Conservation (phyloP, 2,113 vertebrate species). For the Syrrhaptes paradoxus region DNA sequence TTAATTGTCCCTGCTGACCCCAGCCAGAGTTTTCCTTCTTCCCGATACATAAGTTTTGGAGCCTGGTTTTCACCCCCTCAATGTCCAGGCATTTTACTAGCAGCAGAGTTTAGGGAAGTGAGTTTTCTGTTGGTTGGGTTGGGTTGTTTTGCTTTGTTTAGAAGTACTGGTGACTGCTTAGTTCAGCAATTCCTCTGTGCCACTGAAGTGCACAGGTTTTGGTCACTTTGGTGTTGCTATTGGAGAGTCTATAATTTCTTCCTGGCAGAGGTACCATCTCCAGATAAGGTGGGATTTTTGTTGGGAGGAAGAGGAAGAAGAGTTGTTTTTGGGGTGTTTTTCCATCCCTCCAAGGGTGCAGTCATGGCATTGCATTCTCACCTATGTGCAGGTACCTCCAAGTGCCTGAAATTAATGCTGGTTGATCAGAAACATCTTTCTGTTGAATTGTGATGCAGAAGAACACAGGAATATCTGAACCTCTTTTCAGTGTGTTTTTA, state of each 20-base stretch:
- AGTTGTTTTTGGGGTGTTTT: neutral
- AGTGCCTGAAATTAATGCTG: neutral
- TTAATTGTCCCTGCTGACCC: neutral
- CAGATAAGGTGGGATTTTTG: neutral
- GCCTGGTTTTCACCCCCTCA: neutral
- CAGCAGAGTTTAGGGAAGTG: neutral
- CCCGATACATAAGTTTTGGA: neutral
- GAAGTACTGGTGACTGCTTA: accelerated
- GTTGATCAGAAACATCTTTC: neutral
- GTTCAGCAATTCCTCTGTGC: neutral
- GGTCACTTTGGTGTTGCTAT: neutral
- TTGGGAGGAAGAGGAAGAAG: neutral
- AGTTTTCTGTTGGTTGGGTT: neutral
- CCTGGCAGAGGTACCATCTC: neutral
- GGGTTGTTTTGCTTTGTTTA: too few species aligned
- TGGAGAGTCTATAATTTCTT: neutral
- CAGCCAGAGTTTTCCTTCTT: neutral
- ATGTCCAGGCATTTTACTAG: neutral
- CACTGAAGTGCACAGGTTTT: accelerated
- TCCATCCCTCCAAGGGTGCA: neutral
- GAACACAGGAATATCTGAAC: neutral
- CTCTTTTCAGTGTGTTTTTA: neutral
- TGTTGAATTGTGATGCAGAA: neutral
- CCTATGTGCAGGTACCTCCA: neutral
- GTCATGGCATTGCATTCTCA: neutral